Conservation (phyloP, 2,888 invertebrate species). For the Calliopum simillimum region DNA sequence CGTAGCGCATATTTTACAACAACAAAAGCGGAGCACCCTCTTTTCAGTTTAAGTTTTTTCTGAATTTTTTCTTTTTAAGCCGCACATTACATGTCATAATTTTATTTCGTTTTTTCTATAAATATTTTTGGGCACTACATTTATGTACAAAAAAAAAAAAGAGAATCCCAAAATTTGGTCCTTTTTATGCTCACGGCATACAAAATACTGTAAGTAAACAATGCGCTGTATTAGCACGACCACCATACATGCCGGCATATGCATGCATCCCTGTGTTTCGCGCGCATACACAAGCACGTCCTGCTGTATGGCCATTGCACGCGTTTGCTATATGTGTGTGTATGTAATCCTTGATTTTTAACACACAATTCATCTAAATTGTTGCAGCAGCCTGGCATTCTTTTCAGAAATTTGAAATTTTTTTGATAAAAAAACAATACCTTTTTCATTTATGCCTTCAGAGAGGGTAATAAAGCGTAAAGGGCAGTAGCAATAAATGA, state of each 20-base stretch:
- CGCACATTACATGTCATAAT: constrained; percentile 7
- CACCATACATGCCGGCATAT: too few species aligned
- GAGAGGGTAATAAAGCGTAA: not conserved
- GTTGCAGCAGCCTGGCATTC: not conserved
- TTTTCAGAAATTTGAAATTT: not conserved
- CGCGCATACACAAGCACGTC: not conserved
- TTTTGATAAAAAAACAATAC: too few species aligned
- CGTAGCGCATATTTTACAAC: not conserved
- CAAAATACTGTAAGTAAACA: too few species aligned
- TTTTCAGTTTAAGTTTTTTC: too few species aligned
- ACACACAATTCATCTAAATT: constrained; percentile 6
- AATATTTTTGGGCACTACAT: not conserved
- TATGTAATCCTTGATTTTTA: constrained; percentile 34
- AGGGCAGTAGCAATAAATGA: not conserved
- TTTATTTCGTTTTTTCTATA: not conserved
- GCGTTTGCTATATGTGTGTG: not conserved
- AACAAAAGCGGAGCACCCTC: not conserved
- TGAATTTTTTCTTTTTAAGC: not conserved
- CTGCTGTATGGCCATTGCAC: not conserved
- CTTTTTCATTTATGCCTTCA: not conserved
- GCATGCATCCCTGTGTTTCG: too few species aligned
- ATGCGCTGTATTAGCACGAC: too few species aligned
- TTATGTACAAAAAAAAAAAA: not conserved
- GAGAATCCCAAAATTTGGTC: too few species aligned
- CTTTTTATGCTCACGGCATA: too few species aligned